Percentiles rank a stretch among this genome's conserved stretches.
Conservation (phyloP, 2,113 vertebrate genomes). For the Condylura cristata region DNA sequence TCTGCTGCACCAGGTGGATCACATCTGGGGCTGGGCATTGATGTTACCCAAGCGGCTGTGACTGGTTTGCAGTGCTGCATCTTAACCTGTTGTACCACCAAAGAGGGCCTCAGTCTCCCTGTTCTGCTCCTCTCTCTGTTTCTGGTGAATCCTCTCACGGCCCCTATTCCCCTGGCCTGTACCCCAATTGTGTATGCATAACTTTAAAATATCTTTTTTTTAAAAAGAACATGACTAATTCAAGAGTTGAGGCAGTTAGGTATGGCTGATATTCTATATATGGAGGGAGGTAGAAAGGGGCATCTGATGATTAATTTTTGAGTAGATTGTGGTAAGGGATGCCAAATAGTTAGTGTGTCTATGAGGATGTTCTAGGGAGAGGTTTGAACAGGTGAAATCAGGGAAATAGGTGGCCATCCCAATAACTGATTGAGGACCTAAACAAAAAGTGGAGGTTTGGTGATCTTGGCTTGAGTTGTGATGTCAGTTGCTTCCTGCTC, state of each 20-base stretch:
- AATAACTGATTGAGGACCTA: neutral
- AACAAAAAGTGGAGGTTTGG: neutral
- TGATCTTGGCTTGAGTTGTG: neutral
- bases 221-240: neutral
- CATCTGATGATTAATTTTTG: neutral
- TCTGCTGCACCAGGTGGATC: no score
- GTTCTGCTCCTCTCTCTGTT: no score
- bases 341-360: neutral
- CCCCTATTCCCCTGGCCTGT: no score
- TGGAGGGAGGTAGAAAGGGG: neutral
- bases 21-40: no score
- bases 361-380: neutral
- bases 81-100: no score
- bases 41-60: no score
- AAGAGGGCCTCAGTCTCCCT: no score
- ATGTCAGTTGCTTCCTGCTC: neutral
- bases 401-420: neutral
- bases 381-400: neutral
- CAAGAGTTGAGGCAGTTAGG: neutral
- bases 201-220: no score
- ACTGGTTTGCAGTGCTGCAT: no score
- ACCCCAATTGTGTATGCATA: no score
- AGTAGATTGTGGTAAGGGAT: neutral
- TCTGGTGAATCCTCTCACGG: no score
- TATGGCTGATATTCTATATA: neutral